Evolutionary conservation across 2,797 vertebrate genomes (phyloP).

Genomic region (Benthosema pterotum): DNA sequence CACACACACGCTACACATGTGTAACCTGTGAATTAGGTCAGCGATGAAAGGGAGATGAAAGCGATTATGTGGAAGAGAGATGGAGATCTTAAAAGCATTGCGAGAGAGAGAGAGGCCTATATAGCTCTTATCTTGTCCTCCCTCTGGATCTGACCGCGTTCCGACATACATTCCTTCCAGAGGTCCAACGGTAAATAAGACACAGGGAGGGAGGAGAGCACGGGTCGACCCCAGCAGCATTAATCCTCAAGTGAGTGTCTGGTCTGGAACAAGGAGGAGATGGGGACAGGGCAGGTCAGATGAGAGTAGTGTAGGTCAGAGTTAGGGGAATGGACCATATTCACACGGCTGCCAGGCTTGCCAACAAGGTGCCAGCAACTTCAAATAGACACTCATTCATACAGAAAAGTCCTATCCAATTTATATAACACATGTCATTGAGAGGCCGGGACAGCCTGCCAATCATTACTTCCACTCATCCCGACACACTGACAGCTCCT

Average conservation of each 20-base stretch:
- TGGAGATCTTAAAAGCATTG: conserved; percentile 35
- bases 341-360: too few species aligned
- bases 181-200: conserved; percentile 45
- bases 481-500: too few species aligned
- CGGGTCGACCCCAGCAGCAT: conserved; percentile 16
- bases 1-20: not conserved
- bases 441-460: too few species aligned
- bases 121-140: conserved; percentile 33
- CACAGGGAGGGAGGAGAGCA: conserved; percentile 18
- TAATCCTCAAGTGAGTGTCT: not conserved
- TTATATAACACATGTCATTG: too few species aligned
- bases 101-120: conserved; percentile 5
- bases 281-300: too few species aligned
- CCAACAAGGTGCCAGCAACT: too few species aligned
- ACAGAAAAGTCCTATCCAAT: too few species aligned
- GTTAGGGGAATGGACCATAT: too few species aligned
- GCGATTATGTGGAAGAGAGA: conserved; percentile 21
- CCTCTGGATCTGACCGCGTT: conserved; percentile 24
- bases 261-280: conserved; percentile 12
- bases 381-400: too few species aligned
- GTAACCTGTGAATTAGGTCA: conserved; percentile 24
- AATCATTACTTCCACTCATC: too few species aligned
- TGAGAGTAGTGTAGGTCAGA: too few species aligned
- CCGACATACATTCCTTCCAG: conserved; percentile 18
- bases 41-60: conserved; percentile 22